These are phyloP conservation scores for Sphaeridia pumilis DNA, from an alignment of 2,888 invertebrate genomes.

Conservation along the genomic window DNA sequence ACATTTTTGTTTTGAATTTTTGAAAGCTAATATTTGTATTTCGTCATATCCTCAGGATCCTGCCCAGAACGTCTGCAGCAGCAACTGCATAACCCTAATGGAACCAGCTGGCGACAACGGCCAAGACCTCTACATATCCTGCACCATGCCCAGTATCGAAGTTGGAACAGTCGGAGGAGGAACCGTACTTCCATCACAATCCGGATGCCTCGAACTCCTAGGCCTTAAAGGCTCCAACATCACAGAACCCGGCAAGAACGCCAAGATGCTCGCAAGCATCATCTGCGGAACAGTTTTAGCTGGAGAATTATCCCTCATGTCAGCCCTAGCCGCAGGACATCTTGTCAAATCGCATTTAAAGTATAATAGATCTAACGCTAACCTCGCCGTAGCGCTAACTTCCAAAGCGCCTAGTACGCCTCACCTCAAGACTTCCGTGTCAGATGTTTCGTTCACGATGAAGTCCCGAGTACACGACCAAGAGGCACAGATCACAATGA, in stretches of 20 bases:
- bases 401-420: background rate
- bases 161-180: slow-evolving; percentile 95
- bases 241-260: slow-evolving; percentile 71
- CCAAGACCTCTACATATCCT: slow-evolving; percentile 80
- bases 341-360: slow-evolving; percentile 91
- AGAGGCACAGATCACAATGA: slow-evolving; percentile 4
- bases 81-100: slow-evolving; percentile 92
- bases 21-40: background rate
- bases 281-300: slow-evolving; percentile 93
- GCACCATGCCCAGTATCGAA: slow-evolving; percentile 96
- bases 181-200: slow-evolving; percentile 79
- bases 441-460: background rate
- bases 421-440: background rate
- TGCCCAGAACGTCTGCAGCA: slow-evolving; percentile 90
- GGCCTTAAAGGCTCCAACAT: slow-evolving; percentile 51
- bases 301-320: slow-evolving; percentile 91
- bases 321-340: slow-evolving; percentile 88
- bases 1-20: background rate
- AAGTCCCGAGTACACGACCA: background rate
- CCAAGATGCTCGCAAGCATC: slow-evolving; percentile 72
- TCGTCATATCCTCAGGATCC: slow-evolving; percentile 64
- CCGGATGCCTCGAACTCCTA: slow-evolving; percentile 57
- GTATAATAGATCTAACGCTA: slow-evolving; percentile 63
- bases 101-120: slow-evolving; percentile 64
- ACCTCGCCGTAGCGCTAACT: slow-evolving; percentile 13